Evolutionary conservation across 1,140 invertebrate genomes (phyloP), one percentile per base, ranked within the genome.

Genomic region (Caenorhabditis latens): DNA sequence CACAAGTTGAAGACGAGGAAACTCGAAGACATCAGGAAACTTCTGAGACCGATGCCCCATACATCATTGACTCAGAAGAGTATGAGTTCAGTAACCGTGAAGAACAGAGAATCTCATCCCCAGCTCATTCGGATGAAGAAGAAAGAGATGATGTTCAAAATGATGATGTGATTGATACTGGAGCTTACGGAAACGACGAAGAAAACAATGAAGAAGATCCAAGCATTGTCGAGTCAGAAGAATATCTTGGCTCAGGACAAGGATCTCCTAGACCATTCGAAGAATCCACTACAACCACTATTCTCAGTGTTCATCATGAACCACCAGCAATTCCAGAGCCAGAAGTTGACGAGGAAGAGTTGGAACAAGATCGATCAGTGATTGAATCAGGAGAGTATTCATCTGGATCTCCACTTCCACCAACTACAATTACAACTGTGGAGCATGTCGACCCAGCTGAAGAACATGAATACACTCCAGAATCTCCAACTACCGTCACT

Each of bases 41-140:
- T 21, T n/a, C 55, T 8, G 84, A 61, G 67, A 11, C 21, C 43
- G 84, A 84, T 61, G 57, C 84, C 32, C 57, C 57, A 67, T 65
- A 84, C 24, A 43, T 84, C 13, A 84, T 84, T 67, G 84, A 84
- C 13, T 84, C 84, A 3, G 57, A 84, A 48, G 61, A 84, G 43
- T 63, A 84, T 24, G 57, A 65, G 13, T 65, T 84, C 46, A 50
- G 3, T 8, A 53, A 24, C 11, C 58, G 61, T 2, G 58, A 84
- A 50, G 84, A 84, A 50, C 84, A 21, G n/a, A 63, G 84, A 65
- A 53, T 84, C 16, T 67, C 58, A 48, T 84, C 84, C 16, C 84
- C 71, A 24, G 71, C n/a, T 50, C 32, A 67, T 32, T 67, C 61
- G 8, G 63, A 85, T 21, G 57, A 57, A 40, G 67, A 53, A 63